Evolutionary conservation across 1,140 invertebrate genomes (phyloP).

Genomic region (Drosophila obscura): DNA sequence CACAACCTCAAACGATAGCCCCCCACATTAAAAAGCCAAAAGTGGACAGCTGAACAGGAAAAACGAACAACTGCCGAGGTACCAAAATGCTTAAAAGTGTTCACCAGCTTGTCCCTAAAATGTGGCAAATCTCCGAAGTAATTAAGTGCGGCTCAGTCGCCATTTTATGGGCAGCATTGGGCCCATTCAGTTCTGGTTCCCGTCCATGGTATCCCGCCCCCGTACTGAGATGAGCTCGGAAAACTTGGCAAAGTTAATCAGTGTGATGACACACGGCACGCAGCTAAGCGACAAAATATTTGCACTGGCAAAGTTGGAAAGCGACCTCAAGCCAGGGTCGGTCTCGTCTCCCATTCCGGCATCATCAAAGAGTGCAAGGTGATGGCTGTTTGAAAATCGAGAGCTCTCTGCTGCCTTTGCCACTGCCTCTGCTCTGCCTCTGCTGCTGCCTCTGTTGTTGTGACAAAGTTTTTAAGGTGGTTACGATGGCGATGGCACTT

Average conservation of each 20-base stretch:
- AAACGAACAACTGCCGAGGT: background rate
- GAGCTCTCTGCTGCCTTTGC: constrained; percentile 18
- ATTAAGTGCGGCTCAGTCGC: constrained; percentile 62
- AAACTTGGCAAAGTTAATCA: constrained; percentile 78
- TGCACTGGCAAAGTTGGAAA: constrained; percentile 58
- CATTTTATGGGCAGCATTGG: constrained; percentile 30
- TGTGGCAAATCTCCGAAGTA: constrained; percentile 64
- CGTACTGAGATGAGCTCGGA: constrained; percentile 41
- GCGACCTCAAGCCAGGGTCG: constrained; percentile 34
- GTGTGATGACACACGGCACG: constrained; percentile 74
- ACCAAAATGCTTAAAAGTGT: constrained; percentile 2
- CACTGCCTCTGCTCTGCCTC: constrained; percentile 1
- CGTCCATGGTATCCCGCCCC: constrained; percentile 1
- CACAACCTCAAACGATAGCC: constrained; percentile 45
- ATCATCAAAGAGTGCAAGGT: constrained; percentile 67
- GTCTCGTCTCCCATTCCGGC: constrained; percentile 16
- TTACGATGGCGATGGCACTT: constrained; percentile 71
- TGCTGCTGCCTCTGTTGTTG: constrained; percentile 36
- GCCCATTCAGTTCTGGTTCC: constrained; percentile 5
- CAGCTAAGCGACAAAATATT: constrained; percentile 81
- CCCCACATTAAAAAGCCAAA: constrained; percentile 43
- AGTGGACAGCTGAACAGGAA: background rate
- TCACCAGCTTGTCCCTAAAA: constrained; percentile 20
- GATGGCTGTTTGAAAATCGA: constrained; percentile 77
- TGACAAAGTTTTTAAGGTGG: constrained; percentile 66